Conservation (phyloP, 2,113 vertebrate species). For the Nesogale talazaci region DNA sequence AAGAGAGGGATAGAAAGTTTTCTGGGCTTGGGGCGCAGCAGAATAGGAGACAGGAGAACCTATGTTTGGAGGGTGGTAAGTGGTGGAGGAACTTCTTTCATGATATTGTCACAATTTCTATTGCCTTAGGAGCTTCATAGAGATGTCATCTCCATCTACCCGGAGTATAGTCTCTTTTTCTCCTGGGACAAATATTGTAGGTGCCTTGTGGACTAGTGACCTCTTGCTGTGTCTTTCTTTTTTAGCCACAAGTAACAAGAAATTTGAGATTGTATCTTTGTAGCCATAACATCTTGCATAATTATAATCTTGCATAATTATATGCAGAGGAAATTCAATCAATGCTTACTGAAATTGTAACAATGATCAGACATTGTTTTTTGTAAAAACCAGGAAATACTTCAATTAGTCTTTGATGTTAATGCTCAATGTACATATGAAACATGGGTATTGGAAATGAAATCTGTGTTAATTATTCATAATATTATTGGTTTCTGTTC, state of each 20-base stretch:
- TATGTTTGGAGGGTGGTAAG: too few species aligned
- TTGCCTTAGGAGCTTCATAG: not conserved
- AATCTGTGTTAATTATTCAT: not conserved
- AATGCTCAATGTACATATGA: not conserved
- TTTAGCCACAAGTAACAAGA: not conserved
- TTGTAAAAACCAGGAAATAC: not conserved
- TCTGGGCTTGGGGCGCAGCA: not conserved
- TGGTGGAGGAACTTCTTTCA: too few species aligned
- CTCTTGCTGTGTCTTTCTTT: not conserved
- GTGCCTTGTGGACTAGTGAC: not conserved
- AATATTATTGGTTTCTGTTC: not conserved
- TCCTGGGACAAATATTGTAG: not conserved
- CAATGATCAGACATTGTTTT: not conserved
- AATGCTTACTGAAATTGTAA: not conserved
- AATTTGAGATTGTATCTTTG: not conserved
- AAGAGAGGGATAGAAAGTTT: not conserved
- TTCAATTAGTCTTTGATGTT: slow-evolving; percentile 14
- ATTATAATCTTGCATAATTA: not conserved
- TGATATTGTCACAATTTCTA: not conserved
- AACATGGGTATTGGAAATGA: not conserved
- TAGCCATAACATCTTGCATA: not conserved
- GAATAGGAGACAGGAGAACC: too few species aligned
- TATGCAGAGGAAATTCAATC: not conserved
- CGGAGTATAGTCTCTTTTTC: not conserved
- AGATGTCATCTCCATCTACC: not conserved